Evolutionary conservation across 2,888 invertebrate genomes (phyloP).

Genomic region (Diogma glabrata): DNA sequence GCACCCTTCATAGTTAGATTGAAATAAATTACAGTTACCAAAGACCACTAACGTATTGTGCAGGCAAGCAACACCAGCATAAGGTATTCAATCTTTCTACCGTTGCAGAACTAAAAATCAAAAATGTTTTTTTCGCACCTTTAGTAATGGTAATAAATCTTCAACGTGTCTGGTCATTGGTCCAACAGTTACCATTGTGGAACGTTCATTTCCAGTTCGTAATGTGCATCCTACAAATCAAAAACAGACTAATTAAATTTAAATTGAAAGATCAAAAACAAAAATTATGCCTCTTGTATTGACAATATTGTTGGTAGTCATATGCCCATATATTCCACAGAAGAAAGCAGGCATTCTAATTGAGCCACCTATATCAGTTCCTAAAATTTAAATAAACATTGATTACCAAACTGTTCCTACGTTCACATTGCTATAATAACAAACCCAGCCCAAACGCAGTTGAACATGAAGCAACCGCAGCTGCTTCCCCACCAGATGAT

Average conservation of each 20-base stretch:
- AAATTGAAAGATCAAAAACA: not conserved
- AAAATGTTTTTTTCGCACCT: constrained; percentile 36
- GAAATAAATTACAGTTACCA: too few species aligned
- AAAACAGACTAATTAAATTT: not conserved
- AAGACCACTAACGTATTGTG: not conserved
- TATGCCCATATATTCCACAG: constrained; percentile 78
- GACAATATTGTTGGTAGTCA: constrained; percentile 50
- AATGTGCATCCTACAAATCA: constrained; percentile 46
- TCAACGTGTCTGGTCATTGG: constrained; percentile 66
- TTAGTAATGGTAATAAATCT: constrained; percentile 70
- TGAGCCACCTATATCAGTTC: constrained; percentile 93
- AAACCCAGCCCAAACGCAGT: constrained; percentile 77
- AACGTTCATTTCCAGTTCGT: constrained; percentile 51
- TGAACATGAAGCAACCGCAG: constrained; percentile 65
- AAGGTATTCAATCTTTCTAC: too few species aligned
- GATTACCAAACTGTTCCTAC: not conserved
- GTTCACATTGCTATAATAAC: too few species aligned
- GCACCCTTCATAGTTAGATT: too few species aligned
- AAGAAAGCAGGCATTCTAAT: constrained; percentile 80
- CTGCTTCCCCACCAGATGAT: constrained; percentile 81
- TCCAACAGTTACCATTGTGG: constrained; percentile 73
- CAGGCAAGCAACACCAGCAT: not conserved
- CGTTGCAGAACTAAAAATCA: not conserved
- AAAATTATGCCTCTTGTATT: constrained; percentile 38
- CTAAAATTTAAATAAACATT: constrained; percentile 26